Percentiles rank a stretch among this genome's conserved stretches.
Conservation (phyloP, 1,140 invertebrate species). For the Eciton burchellii region DNA sequence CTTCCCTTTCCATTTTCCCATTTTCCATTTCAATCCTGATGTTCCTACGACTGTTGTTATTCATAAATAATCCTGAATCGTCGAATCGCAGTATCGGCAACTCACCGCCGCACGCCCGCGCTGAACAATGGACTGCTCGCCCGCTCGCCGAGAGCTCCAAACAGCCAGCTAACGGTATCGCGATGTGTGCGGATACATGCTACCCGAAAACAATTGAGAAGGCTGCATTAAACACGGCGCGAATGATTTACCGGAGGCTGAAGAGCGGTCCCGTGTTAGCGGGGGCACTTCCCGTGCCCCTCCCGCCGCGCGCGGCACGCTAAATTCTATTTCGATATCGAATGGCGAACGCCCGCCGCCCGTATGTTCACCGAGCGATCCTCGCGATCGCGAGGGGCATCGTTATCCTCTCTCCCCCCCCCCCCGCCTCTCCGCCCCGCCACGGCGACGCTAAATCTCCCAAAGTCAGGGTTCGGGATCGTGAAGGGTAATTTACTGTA, state of each 20-base stretch:
- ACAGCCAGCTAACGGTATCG: constrained; percentile 55
- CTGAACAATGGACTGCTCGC: neutral
- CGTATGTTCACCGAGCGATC: constrained; percentile 41
- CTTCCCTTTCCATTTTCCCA: neutral
- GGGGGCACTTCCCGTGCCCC: neutral
- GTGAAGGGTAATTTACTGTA: constrained; percentile 14
- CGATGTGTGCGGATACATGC: constrained; percentile 37
- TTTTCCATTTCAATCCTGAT: no score
- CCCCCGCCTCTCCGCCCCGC: neutral
- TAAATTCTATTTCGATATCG: constrained; percentile 57
- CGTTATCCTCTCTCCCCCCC: no score
- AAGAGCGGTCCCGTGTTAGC: constrained; percentile 26
- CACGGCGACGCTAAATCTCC: constrained; percentile 20
- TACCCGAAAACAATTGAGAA: constrained; percentile 72
- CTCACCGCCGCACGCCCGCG: neutral
- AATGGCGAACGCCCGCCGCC: constrained; percentile 42
- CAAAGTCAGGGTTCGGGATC: neutral
- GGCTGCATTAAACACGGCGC: constrained; percentile 73
- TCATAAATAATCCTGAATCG: neutral
- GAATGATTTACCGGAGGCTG: constrained; percentile 65
- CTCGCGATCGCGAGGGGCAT: constrained; percentile 31
- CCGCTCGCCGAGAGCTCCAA: constrained; percentile 24
- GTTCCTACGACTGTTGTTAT: neutral
- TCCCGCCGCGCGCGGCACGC: neutral
- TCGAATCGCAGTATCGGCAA: neutral